Base-by-base conservation (phyloP, 2,888 invertebrate species). In the Melanophora roralis region DNA sequence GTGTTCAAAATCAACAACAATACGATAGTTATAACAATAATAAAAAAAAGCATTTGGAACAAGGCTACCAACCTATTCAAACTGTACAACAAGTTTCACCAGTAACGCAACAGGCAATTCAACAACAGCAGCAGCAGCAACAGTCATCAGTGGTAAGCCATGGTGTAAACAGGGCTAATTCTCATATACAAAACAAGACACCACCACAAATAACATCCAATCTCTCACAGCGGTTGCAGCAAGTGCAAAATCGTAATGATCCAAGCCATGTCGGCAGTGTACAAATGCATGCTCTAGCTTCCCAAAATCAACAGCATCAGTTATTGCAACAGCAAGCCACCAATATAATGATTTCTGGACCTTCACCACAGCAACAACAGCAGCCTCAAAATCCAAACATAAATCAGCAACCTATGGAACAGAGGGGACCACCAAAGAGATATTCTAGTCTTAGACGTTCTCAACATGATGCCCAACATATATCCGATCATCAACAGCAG, bases 391-490 rank as follows among this genome's bases (percentile, higher is more conserved):
- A 34, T 51, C 74, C 57, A 34, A 57, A 47, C 9, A 57, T 74
- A 21, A 85, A 83, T 40, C 85, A 86, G 73, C 87, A 83, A 78
- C 87, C 89, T 72, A 89, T 90, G 79, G 90, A 91, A 84, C 87
- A 89, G 51, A 88, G 86, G 77, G 89, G 89, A 21, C 90, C 92
- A 81, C 92, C 93, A 8, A 94, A 94, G 85, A 91, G 94, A 23
- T 94, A 94, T 86, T 94, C 94, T 2, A 93, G 93, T 73, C 91
- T 94, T 84, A 90, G 94, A 32, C 86, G 88, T 21, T 85, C 87
- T 3, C 89, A 89, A 72, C 89, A 88, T 62, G 89, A 89, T 71
- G 84, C 81, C 21, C 85, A 84, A 36, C 86, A 86, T 27, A 59
- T 86, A 38, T 82, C 84, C 34, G 85, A 84, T 60, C 86, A 85